phyloP scores from a whole-genome alignment of 2,797 vertebrate genomes.

The Valencia hispanica region DNA sequence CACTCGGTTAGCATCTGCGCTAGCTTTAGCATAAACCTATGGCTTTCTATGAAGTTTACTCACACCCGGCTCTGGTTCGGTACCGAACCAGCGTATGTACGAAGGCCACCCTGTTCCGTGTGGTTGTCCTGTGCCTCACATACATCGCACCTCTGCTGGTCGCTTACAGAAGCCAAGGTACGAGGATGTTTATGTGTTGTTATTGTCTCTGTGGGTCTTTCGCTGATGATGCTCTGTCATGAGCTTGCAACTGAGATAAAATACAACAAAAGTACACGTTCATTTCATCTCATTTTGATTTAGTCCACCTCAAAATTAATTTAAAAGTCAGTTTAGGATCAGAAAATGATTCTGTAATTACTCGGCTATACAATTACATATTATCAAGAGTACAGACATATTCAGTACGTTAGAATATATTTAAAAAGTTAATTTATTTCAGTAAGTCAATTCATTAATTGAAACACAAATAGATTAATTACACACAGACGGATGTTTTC shows the following conservation, averaged over 20 bases:
- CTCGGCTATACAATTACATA: too few relatives aligned
- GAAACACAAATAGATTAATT: too few relatives aligned
- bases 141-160: slow-evolving; percentile 91
- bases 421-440: too few relatives aligned
- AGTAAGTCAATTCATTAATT: too few relatives aligned
- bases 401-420: too few relatives aligned
- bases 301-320: too few relatives aligned
- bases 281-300: too few relatives aligned
- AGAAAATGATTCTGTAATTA: too few relatives aligned
- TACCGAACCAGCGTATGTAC: slow-evolving; percentile 90
- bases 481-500: too few relatives aligned
- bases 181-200: neutral
- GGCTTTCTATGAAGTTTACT: slow-evolving; percentile 89
- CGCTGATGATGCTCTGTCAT: neutral
- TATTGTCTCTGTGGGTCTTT: neutral
- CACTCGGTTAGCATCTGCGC: slow-evolving; percentile 23
- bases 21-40: slow-evolving; percentile 65
- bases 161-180: slow-evolving; percentile 95
- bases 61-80: slow-evolving; percentile 84
- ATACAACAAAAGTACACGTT: too few relatives aligned
- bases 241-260: neutral
- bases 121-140: slow-evolving; percentile 83
- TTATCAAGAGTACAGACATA: too few relatives aligned
- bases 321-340: too few relatives aligned
- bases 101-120: slow-evolving; percentile 84